Conservation (phyloP, 2,113 vertebrate genomes). For the Sylvia atricapilla region DNA sequence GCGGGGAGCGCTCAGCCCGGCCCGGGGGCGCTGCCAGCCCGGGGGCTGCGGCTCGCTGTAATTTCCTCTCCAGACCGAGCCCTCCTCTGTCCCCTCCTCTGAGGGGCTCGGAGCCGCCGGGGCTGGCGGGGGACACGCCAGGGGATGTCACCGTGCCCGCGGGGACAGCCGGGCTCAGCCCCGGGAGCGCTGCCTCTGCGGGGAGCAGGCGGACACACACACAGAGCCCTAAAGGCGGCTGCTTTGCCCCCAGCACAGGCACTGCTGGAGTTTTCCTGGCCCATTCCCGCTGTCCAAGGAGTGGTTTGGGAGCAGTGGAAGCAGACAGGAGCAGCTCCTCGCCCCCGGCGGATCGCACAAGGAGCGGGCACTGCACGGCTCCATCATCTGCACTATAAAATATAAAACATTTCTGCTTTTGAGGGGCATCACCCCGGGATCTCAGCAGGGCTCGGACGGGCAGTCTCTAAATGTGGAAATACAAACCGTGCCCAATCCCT, state of each 20-base stretch:
- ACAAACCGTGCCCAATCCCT: not conserved
- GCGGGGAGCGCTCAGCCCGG: not conserved
- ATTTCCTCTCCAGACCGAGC: not conserved
- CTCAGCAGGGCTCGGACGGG: not conserved
- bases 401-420: accelerated
- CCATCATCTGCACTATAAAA: not conserved
- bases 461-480: not conserved
- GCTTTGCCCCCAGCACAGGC: not conserved
- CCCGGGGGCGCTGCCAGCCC: not conserved
- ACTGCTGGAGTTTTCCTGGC: accelerated
- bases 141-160: not conserved
- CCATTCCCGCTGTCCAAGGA: not conserved
- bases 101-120: not conserved
- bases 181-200: not conserved
- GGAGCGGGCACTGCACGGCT: not conserved
- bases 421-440: not conserved
- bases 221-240: not conserved
- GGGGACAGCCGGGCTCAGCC: not conserved
- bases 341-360: not conserved
- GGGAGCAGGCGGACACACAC: not conserved
- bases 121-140: not conserved
- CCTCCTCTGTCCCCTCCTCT: not conserved
- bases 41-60: not conserved
- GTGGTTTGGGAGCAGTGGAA: not conserved
- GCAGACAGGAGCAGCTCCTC: not conserved